Evolutionary conservation across 2,888 invertebrate species (phyloP).

Genomic region (Chesias legatella): DNA sequence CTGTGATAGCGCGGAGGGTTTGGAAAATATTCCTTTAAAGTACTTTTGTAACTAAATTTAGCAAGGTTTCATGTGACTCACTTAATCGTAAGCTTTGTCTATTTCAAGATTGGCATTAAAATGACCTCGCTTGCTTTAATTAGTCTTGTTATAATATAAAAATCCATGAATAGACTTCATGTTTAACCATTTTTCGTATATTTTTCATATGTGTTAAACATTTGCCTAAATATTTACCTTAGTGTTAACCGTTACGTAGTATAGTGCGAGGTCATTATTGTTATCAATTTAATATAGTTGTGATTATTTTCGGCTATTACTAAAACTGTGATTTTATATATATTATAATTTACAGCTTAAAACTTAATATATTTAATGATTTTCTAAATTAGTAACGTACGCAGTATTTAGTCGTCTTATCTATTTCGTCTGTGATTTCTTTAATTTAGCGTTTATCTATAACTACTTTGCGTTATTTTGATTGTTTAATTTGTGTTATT

Average conservation of each 20-base stretch:
- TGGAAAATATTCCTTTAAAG: conserved; percentile 31
- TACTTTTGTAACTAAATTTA: conserved; percentile 39
- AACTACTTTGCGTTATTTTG: conserved; percentile 54
- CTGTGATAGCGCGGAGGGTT: conserved; percentile 60
- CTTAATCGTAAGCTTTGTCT: conserved; percentile 51
- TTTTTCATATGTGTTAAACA: no score
- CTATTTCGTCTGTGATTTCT: conserved; percentile 75
- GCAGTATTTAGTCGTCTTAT: conserved; percentile 43
- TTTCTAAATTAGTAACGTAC: conserved; percentile 24
- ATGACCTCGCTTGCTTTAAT: neutral
- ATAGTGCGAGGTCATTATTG: conserved; percentile 23
- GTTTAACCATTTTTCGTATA: no score
- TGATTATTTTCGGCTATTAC: conserved; percentile 60
- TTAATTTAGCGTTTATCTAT: conserved; percentile 58
- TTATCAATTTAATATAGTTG: conserved; percentile 45
- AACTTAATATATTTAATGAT: conserved; percentile 35
- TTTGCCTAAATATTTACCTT: no score
- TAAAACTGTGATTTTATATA: conserved; percentile 65
- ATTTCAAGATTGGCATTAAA: conserved; percentile 34
- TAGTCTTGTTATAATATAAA: no score
- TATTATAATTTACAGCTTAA: conserved; percentile 43
- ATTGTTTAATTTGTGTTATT: conserved; percentile 67
- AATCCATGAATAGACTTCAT: no score
- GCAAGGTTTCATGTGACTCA: conserved; percentile 34
- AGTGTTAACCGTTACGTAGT: no score